Conservation (phyloP, 2,113 vertebrate genomes). For the chimpanzee (Pan troglodytes) region DNA sequence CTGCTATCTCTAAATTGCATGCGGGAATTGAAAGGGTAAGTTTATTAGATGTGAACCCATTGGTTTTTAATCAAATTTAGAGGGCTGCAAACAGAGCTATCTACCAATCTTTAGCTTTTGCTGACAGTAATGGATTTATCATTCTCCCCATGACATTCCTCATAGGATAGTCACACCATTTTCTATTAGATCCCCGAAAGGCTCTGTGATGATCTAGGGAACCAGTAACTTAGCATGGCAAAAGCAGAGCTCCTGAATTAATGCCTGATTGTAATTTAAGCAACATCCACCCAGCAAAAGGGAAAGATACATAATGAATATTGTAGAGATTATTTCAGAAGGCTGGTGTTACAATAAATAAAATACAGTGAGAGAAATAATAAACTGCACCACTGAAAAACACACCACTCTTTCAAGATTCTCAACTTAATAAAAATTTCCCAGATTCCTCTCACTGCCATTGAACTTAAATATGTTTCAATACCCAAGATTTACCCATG, state of each 20-base stretch:
- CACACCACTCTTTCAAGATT: background rate
- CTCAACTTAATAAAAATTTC: background rate
- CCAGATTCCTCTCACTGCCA: background rate
- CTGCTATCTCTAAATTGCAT: conserved; percentile 72
- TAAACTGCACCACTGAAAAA: background rate
- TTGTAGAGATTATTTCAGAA: background rate
- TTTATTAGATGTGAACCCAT: conserved; percentile 77
- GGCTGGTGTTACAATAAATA: background rate
- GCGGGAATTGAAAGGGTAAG: conserved; percentile 73
- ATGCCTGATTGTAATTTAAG: background rate
- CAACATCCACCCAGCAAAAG: background rate
- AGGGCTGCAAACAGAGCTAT: conserved; percentile 59
- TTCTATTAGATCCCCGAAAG: background rate
- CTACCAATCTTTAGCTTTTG: conserved; percentile 28
- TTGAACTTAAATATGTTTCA: background rate
- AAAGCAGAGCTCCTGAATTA: background rate
- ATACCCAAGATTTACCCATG: background rate
- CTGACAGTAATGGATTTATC: conserved; percentile 31
- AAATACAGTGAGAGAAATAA: background rate
- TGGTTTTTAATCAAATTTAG: conserved; percentile 79
- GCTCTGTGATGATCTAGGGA: background rate
- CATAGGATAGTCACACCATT: background rate
- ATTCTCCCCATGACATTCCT: background rate
- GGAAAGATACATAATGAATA: background rate
- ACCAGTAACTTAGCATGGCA: background rate